phyloP scores from a whole-genome alignment of 2,797 vertebrate species.

The Epinephelus awoara region DNA sequence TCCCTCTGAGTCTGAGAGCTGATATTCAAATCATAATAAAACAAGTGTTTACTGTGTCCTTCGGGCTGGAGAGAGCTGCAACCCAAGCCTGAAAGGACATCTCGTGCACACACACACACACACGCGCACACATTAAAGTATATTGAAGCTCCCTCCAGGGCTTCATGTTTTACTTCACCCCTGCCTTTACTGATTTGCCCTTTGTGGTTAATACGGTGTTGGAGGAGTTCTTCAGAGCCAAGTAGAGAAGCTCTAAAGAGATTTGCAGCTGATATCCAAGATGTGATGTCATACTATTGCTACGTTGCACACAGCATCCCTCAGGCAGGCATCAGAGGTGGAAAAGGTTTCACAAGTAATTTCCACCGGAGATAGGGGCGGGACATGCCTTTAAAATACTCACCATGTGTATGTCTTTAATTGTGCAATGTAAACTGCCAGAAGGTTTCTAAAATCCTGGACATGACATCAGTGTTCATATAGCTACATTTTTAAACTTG shows the following conservation, averaged over 20 bases:
- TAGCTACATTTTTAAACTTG: neutral
- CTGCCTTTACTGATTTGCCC: conserved; percentile 17
- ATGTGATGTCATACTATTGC: conserved; percentile 33
- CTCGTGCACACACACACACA: conserved; percentile 22
- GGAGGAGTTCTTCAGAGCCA: conserved; percentile 18
- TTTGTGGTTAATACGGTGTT: conserved; percentile 32
- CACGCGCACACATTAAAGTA: neutral
- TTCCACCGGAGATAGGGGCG: neutral
- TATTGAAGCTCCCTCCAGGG: conserved; percentile 2
- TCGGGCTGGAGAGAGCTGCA: conserved; percentile 64
- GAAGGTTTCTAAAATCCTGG: neutral
- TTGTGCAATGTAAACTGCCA: neutral
- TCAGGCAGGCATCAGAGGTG: neutral
- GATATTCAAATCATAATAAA: conserved; percentile 81
- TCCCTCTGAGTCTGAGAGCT: conserved; percentile 76
- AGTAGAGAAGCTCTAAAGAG: conserved; percentile 10
- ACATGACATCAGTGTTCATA: neutral
- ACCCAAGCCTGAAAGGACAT: conserved; percentile 68
- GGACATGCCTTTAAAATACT: conserved; percentile 7
- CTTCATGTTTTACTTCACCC: conserved; percentile 27
- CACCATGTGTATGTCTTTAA: neutral
- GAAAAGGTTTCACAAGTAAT: neutral
- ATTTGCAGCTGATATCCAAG: conserved; percentile 30
- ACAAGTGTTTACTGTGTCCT: conserved; percentile 72
- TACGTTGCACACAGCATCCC: conserved; percentile 4